Evolutionary conservation across 2,113 vertebrate genomes (phyloP).

Genomic region (Erythrocercus mccallii): DNA sequence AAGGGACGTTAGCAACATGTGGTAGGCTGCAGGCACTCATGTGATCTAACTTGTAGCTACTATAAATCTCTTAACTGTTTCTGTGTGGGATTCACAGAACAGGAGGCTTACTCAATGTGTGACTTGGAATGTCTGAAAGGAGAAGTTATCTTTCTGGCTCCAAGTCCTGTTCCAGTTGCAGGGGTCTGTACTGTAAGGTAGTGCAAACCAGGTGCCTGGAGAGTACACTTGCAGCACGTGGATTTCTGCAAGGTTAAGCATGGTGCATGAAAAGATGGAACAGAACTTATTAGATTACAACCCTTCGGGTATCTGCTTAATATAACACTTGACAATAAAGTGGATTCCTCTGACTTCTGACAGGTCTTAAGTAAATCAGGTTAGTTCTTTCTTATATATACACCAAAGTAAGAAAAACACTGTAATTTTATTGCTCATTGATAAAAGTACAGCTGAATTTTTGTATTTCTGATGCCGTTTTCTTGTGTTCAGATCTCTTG

Average conservation of each 20-base stretch:
- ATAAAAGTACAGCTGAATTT: not conserved
- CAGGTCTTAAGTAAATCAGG: not conserved
- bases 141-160: not conserved
- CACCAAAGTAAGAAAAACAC: not conserved
- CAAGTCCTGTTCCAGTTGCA: not conserved
- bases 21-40: not conserved
- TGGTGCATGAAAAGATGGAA: not conserved
- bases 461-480: not conserved
- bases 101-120: not conserved
- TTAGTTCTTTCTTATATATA: not conserved
- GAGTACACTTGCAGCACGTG: no score
- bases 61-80: not conserved
- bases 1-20: not conserved
- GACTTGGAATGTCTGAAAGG: not conserved
- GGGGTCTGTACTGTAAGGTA: not conserved
- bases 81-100: not conserved
- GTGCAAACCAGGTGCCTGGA: not conserved
- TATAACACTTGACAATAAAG: not conserved
- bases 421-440: not conserved
- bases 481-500: not conserved
- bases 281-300: not conserved
- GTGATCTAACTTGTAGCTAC: accelerated
- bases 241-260: not conserved
- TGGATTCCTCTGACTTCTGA: not conserved
- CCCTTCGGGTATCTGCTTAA: not conserved